Conservation (phyloP, 1,140 invertebrate species). For the Panonychus citri region DNA sequence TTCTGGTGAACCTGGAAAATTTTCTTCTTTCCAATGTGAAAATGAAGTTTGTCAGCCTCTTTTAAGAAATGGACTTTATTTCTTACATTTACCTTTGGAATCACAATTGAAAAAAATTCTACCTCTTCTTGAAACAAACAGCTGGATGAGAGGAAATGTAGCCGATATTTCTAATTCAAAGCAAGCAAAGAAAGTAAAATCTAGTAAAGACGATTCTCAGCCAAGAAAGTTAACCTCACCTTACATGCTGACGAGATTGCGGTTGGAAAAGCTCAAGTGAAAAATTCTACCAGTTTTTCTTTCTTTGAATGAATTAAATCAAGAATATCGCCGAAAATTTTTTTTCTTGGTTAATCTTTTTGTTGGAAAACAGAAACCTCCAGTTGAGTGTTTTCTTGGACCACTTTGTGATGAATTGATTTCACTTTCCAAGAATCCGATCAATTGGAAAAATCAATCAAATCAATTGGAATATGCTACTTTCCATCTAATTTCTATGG, state of each 20-base stretch:
- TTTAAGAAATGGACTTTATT: neutral
- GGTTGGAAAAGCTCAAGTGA: neutral
- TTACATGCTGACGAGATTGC: neutral
- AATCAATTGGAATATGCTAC: neutral
- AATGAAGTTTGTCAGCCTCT: neutral
- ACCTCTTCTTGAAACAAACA: neutral
- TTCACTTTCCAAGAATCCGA: neutral
- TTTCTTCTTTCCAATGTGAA: neutral
- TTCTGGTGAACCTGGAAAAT: neutral
- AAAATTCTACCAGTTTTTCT: neutral
- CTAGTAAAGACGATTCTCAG: neutral
- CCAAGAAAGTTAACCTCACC: neutral
- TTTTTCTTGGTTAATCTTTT: neutral
- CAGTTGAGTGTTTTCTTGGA: neutral
- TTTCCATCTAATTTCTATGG: neutral
- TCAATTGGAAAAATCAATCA: neutral
- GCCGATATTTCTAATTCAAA: neutral
- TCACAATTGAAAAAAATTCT: neutral
- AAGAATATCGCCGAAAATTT: neutral
- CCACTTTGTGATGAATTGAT: neutral
- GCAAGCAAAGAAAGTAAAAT: neutral
- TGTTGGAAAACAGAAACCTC: neutral
- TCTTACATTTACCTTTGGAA: neutral
- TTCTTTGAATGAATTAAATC: neutral
- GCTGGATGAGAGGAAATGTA: neutral